Evolutionary conservation across 2,797 vertebrate genomes (phyloP), one percentile per base, ranked within the genome.

Genomic region (Melanotaenia maccullochi): DNA sequence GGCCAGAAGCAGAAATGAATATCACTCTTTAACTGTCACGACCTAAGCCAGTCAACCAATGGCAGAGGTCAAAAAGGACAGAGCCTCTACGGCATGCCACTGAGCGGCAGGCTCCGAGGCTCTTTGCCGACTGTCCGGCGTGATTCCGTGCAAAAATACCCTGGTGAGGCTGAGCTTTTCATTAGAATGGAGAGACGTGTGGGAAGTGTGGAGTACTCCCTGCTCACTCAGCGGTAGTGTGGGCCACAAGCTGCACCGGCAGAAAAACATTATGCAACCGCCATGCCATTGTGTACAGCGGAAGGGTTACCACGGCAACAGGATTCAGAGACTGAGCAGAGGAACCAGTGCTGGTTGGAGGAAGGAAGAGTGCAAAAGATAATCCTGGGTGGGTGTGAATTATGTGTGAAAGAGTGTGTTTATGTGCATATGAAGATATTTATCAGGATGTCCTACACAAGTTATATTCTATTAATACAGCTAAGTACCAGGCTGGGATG

Each of bases 241-340:
- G 86, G 87, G 84, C 90, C 86, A 87, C 89, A 87, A 85, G 83
- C 87, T 61, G 87, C 85, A 78, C 82, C 61, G 60, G 75, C 84
- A 89, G 68, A 84, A 73, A 84, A 86, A 78, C 82, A 85, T 94
- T 94, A 95, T 72, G 92, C 92, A 94, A 95, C 90, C 85, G 22
- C 81, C 79, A 42, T 60, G 83, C 76, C 74, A 85, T 89, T 90
- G 91, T 93, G 85, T 87, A 90, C 81, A 25, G 75, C 65, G 81
- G 89, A 90, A 85, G 77, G 79, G 93, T 94, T 92, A 90, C 94
- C 94, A 93, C 65, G 82, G 93, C 93, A 94, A 95, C 94, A 70
- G 83, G 80, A 87, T 65, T 84, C 55, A 82, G 89, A 82, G 58
- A 38, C 68, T 2, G 73, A 88, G 81, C 73, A 61, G 80, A 84